Evolutionary conservation across 1,140 invertebrate species (phyloP), one percentile per base, ranked within the genome.

Genomic region (Anoplolepis gracilipes): DNA sequence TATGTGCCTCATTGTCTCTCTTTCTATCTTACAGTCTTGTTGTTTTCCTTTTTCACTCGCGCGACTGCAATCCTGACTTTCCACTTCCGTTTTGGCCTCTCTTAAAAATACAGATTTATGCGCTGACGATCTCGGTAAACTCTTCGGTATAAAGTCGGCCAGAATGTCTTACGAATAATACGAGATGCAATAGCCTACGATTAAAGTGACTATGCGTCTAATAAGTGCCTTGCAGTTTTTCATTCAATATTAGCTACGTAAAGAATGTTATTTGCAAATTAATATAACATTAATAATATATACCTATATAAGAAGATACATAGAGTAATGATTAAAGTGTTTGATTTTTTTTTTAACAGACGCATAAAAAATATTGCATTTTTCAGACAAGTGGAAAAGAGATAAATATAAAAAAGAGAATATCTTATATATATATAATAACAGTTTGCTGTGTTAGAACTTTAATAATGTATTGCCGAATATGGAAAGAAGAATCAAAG

Each of bases 51-150:
- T 69, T 33, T 36, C 36, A 11, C 4, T 25, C 3, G 28, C 16
- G 4, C 30, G n/a, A 2, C 55, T 8, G 1, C 53, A 76, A 59
- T 76, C 39, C 8, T 72, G 69, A 75, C 59, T 65, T 65, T 55
- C 30, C 22, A 57, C 6, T 76, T 33, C 42, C 36, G 36, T 72
- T 72, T 59, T 19, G 53, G 16, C 5, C 36, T 7, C 13, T 72
- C 13, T 64, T 22, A 59, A 81, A 13, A 62, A 46, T n/a, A 73
- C 70, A n/a, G 28, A 76, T 84, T 84, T 53, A 64, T 22, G n/a
- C 33, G 19, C 42, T 22, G 13, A 1, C 22, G 57, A 76, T 61
- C 25, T 7, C 25, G 19, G 2, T 25, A 81, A 70, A 81, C 36
- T 81, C 25, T 42, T 72, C n/a, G 19, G 25, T n/a, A n/a, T n/a